A percentile compares a stretch with the other conserved stretches of the same genome.
Evolutionary conservation across 1,140 invertebrate species (phyloP).

Genomic region (Aplysia californica): DNA sequence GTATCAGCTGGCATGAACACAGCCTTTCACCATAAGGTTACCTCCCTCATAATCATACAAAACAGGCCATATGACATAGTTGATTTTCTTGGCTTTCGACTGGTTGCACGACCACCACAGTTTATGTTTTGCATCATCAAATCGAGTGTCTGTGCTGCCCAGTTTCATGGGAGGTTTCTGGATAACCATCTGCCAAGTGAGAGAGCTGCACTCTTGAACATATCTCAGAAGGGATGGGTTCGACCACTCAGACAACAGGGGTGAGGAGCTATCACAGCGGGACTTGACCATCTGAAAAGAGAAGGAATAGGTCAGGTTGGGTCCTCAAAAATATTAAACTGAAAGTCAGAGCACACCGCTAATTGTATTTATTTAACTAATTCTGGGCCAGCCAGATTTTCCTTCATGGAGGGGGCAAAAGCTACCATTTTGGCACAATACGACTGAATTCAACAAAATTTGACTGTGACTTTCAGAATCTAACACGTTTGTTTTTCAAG

Average conservation of each 20-base stretch:
- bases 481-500: too few species aligned
- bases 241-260: slow-evolving; percentile 25
- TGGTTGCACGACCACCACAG: slow-evolving; percentile 64
- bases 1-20: slow-evolving; percentile 54
- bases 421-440: neutral
- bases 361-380: too few species aligned
- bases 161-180: slow-evolving; percentile 57
- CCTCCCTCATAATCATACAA: slow-evolving; percentile 59
- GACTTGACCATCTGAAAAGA: slow-evolving; percentile 34
- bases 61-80: slow-evolving; percentile 58
- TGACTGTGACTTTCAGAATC: too few species aligned
- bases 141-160: slow-evolving; percentile 38
- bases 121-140: slow-evolving; percentile 54
- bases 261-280: neutral
- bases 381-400: too few species aligned
- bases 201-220: slow-evolving; percentile 39
- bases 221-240: slow-evolving; percentile 41
- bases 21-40: slow-evolving; percentile 58
- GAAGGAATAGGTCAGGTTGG: neutral
- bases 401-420: too few species aligned
- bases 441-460: too few species aligned
- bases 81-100: slow-evolving; percentile 40
- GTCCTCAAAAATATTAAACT: neutral
- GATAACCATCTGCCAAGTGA: slow-evolving; percentile 62
- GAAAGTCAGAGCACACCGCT: neutral